A percentile compares a stretch with the other conserved stretches of the same genome.
phyloP scores from a whole-genome alignment of 2,888 invertebrate genomes.

The Drosophila colorata region DNA sequence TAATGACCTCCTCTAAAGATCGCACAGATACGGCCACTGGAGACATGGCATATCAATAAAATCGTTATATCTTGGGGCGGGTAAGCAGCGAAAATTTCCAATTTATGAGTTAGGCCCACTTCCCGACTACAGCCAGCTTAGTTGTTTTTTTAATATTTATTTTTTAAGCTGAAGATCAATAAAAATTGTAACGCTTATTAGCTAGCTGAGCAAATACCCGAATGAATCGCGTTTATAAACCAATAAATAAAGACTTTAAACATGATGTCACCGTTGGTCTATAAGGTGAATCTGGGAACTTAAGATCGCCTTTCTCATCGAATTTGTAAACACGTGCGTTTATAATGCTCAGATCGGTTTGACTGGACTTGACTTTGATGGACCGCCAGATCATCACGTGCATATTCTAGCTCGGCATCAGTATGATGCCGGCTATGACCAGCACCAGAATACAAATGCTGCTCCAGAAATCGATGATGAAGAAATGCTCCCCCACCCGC shows the following conservation, averaged over 20 bases:
- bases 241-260: slow-evolving; percentile 1
- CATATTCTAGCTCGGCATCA: slow-evolving; percentile 74
- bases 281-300: slow-evolving; percentile 68
- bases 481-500: slow-evolving; percentile 72
- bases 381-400: slow-evolving; percentile 78
- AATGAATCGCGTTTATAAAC: slow-evolving; percentile 9
- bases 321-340: slow-evolving; percentile 74
- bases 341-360: slow-evolving; percentile 69
- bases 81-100: too few relatives aligned
- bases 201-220: slow-evolving; percentile 22
- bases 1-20: too few relatives aligned
- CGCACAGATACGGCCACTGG: too few relatives aligned
- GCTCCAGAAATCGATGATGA: slow-evolving; percentile 81
- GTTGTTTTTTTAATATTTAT: too few relatives aligned
- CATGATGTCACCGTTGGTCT: slow-evolving; percentile 66
- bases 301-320: slow-evolving; percentile 69
- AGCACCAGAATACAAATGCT: slow-evolving; percentile 74
- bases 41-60: too few relatives aligned
- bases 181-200: slow-evolving; percentile 34
- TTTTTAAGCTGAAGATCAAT: too few relatives aligned
- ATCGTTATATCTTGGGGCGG: too few relatives aligned
- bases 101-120: too few relatives aligned
- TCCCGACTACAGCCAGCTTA: too few relatives aligned
- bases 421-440: slow-evolving; percentile 74
- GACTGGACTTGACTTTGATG: slow-evolving; percentile 74